Conservation (phyloP, 92 coral and sea anemone genomes). For the Porites lobata region DNA sequence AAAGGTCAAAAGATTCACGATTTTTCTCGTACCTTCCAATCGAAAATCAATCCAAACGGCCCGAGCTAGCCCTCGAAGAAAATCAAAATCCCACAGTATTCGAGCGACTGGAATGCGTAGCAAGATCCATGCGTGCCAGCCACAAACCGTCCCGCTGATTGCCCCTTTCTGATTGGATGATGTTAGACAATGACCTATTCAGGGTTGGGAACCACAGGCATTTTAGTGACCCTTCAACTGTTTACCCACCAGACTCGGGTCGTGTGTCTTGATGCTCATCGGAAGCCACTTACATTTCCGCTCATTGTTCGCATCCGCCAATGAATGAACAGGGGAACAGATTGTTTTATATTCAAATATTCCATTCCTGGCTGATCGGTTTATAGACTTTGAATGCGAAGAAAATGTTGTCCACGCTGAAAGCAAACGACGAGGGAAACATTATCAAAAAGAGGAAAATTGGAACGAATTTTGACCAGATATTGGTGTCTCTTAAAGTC, state of each 20-base stretch:
- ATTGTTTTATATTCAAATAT: neutral
- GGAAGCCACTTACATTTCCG: neutral
- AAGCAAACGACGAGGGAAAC: too few relatives aligned
- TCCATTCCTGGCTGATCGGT: neutral
- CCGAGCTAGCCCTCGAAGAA: constrained; percentile 3
- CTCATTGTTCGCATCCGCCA: constrained; percentile 9
- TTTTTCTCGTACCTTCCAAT: too few relatives aligned
- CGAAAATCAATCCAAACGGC: constrained; percentile 17
- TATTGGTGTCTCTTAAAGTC: too few relatives aligned
- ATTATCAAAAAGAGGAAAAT: too few relatives aligned
- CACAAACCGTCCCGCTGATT: constrained; percentile 13
- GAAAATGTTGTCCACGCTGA: too few relatives aligned
- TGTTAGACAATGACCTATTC: constrained; percentile 17
- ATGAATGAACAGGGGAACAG: neutral
- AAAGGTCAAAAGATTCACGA: too few relatives aligned
- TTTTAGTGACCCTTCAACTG: neutral
- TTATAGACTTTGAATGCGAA: too few relatives aligned
- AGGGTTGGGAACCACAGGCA: constrained; percentile 9
- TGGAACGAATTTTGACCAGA: too few relatives aligned
- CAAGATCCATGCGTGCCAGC: constrained; percentile 1
- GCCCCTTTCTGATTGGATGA: constrained; percentile 22
- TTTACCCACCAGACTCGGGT: constrained; percentile 17
- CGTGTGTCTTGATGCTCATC: neutral
- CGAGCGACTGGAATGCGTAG: constrained; percentile 1
- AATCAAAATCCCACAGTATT: too few relatives aligned